phyloP scores from a whole-genome alignment of 2,113 vertebrate genomes.

The Pseudorhombus dupliciocellatus region DNA sequence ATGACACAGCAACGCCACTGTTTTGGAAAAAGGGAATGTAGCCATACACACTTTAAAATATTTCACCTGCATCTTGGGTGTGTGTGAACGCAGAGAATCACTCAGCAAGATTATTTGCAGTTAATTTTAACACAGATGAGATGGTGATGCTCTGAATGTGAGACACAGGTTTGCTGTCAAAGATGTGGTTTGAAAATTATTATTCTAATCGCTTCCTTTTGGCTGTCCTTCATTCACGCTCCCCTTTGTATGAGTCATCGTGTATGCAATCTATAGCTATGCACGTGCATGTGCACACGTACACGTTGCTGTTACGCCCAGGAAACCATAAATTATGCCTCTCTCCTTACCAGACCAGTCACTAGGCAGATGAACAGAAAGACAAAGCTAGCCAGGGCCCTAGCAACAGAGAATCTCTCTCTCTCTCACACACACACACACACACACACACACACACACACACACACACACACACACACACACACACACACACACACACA shows the following conservation, averaged over 20 bases:
- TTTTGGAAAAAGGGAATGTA: slow-evolving; percentile 30
- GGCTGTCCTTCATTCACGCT: slow-evolving; percentile 24
- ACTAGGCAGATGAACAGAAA: slow-evolving; percentile 71
- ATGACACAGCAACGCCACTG: neutral
- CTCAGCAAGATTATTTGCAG: slow-evolving; percentile 19
- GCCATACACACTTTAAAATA: slow-evolving; percentile 26
- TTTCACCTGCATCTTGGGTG: slow-evolving; percentile 30
- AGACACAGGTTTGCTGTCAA: slow-evolving; percentile 12
- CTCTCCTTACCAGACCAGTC: slow-evolving; percentile 59
- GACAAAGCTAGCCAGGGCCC: slow-evolving; percentile 62
- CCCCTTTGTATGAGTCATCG: slow-evolving; percentile 46
- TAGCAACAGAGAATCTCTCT: slow-evolving; percentile 68
- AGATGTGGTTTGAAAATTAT: neutral
- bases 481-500: slow-evolving; percentile 7
- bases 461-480: slow-evolving; percentile 1
- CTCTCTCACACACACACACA: slow-evolving; percentile 6
- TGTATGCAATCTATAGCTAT: slow-evolving; percentile 28
- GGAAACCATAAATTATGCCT: slow-evolving; percentile 70
- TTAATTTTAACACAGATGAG: slow-evolving; percentile 50
- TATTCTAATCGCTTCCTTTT: slow-evolving; percentile 31
- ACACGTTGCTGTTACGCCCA: slow-evolving; percentile 50
- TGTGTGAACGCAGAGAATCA: slow-evolving; percentile 23
- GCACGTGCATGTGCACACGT: neutral
- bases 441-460: slow-evolving; percentile 5
- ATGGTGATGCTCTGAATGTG: slow-evolving; percentile 9